phyloP scores from a whole-genome alignment of 2,113 vertebrate genomes.

The Actenoides hombroni region DNA sequence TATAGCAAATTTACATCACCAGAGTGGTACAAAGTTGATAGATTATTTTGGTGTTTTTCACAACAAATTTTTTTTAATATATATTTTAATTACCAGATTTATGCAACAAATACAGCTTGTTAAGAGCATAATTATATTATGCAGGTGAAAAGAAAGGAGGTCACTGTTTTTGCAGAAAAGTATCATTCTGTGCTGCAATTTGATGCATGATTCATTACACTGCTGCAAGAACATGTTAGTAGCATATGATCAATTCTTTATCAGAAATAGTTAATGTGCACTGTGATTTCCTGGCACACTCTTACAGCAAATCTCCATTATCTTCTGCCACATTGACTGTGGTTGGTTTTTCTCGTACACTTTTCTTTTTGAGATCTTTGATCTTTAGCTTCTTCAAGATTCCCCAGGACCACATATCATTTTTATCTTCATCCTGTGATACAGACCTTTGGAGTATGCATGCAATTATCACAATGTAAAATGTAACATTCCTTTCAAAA shows the following conservation, averaged over 20 bases:
- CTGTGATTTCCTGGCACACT: conserved; percentile 62
- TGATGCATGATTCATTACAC: conserved; percentile 33
- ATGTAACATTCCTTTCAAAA: not conserved
- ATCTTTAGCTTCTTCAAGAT: conserved; percentile 87
- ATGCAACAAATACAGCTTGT: not conserved
- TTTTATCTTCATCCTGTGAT: conserved; percentile 78
- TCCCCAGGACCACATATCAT: conserved; percentile 75
- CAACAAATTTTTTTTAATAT: not conserved
- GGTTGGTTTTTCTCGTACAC: conserved; percentile 68
- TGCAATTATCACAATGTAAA: conserved; percentile 68
- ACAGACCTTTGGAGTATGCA: conserved; percentile 79
- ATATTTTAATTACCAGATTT: not conserved
- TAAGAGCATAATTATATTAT: not conserved
- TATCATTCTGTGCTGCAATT: not conserved
- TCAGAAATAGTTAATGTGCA: conserved; percentile 72
- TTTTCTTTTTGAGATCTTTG: conserved; percentile 85
- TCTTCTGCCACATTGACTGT: conserved; percentile 80
- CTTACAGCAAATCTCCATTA: conserved; percentile 88
- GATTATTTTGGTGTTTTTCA: not conserved
- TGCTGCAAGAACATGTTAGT: conserved; percentile 73
- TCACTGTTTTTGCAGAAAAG: conserved; percentile 4
- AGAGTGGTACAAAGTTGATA: not conserved
- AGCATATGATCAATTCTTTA: conserved; percentile 50
- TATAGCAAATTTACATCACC: not conserved
- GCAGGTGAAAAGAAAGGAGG: not conserved